Conservation (phyloP, 1,140 invertebrate species). For the Dinothrombium tinctorium region DNA sequence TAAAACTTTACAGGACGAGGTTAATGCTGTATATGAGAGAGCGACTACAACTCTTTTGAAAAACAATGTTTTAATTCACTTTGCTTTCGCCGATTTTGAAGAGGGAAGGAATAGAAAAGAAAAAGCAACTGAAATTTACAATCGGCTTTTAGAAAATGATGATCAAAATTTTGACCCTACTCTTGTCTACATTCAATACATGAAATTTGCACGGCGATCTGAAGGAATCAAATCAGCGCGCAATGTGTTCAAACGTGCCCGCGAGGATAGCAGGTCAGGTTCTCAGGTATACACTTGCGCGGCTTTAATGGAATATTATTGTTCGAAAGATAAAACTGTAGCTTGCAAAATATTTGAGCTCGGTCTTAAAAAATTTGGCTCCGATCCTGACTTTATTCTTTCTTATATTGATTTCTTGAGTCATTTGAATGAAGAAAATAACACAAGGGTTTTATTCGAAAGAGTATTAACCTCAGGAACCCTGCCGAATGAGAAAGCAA, state of each 20-base stretch:
- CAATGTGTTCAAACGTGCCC: constrained; percentile 74
- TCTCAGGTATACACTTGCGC: constrained; percentile 90
- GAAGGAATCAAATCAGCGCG: constrained; percentile 93
- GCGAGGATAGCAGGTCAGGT: constrained; percentile 61
- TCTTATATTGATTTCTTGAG: constrained; percentile 93
- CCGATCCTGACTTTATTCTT: constrained; percentile 77
- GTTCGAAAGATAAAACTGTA: constrained; percentile 94
- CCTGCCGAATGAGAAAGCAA: constrained; percentile 68
- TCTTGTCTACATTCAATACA: constrained; percentile 89
- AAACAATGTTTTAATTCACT: constrained; percentile 79
- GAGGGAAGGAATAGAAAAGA: constrained; percentile 81
- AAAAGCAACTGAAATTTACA: constrained; percentile 91
- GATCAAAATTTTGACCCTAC: constrained; percentile 68
- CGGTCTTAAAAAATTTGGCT: constrained; percentile 83
- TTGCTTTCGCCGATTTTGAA: constrained; percentile 96
- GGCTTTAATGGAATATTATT: constrained; percentile 97
- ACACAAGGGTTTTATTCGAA: constrained; percentile 91
- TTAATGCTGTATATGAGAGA: constrained; percentile 73
- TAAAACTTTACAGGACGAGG: constrained; percentile 77
- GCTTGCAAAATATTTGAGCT: constrained; percentile 95
- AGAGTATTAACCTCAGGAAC: constrained; percentile 79
- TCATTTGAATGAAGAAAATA: constrained; percentile 98
- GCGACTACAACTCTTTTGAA: constrained; percentile 51
- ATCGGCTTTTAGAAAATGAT: constrained; percentile 55
- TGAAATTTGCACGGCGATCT: constrained; percentile 89